Conservation (phyloP, 2,113 vertebrate species). For the Stomatorhinus ivindoensis region DNA sequence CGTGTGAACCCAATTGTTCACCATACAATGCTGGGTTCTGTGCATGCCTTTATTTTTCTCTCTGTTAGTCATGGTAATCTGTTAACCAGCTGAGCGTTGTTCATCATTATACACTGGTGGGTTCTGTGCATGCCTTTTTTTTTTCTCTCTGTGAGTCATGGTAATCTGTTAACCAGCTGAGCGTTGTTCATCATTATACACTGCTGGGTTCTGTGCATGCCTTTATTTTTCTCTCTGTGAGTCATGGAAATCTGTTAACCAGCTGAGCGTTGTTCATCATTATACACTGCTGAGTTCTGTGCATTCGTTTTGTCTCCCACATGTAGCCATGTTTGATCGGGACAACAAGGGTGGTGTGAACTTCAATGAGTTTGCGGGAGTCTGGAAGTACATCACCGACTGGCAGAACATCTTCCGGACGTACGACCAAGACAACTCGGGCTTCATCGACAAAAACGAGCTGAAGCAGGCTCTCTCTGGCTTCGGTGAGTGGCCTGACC, state of each 20-base stretch:
- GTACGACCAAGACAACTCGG: conserved; percentile 94
- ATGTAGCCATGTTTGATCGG: conserved; percentile 92
- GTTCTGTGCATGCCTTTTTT: background rate
- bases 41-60: background rate
- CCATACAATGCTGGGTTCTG: background rate
- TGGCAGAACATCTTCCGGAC: conserved; percentile 98
- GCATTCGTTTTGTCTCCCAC: background rate
- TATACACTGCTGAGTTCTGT: background rate
- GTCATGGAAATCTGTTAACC: background rate
- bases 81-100: background rate
- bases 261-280: background rate
- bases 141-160: background rate
- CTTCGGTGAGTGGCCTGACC: conserved; percentile 74
- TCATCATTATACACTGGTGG: background rate
- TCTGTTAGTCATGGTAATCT: background rate
- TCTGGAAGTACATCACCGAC: conserved; percentile 98
- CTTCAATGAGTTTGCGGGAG: conserved; percentile 91
- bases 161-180: background rate
- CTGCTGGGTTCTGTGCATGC: background rate
- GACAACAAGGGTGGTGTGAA: conserved; percentile 96
- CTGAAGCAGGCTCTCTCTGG: conserved; percentile 93
- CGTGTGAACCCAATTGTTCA: background rate
- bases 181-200: background rate
- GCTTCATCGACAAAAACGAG: conserved; percentile 94
- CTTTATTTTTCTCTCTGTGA: background rate